These are phyloP conservation scores for rabbit (Oryctolagus cuniculus) DNA, from an alignment of 2,113 vertebrate genomes.

Conservation along the genomic window DNA sequence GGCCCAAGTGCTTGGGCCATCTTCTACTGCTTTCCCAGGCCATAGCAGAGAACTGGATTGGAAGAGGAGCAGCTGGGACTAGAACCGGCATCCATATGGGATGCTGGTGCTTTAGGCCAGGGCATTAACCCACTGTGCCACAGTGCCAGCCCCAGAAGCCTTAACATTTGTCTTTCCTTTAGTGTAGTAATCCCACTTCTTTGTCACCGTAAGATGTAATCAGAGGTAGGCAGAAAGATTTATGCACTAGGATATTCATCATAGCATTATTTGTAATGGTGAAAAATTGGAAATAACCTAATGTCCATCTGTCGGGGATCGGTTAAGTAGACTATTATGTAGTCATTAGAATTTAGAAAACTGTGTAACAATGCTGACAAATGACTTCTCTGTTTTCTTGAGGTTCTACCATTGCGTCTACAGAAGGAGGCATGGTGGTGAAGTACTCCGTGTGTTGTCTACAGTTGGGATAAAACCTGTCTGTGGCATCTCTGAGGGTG, in stretches of 20 bases:
- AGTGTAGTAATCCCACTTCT: background rate
- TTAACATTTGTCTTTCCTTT: background rate
- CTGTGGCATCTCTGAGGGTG: background rate
- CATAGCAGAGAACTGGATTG: too few species aligned
- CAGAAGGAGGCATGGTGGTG: background rate
- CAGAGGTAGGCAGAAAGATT: constrained; percentile 63
- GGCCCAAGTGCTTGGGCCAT: too few species aligned
- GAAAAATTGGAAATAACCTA: constrained; percentile 70
- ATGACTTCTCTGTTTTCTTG: background rate
- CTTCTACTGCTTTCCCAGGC: too few species aligned
- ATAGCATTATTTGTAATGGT: constrained; percentile 56
- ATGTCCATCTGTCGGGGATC: constrained; percentile 59
- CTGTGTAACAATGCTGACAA: constrained; percentile 50
- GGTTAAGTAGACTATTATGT: constrained; percentile 64
- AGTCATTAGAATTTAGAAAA: constrained; percentile 69
- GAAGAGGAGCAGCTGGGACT: too few species aligned
- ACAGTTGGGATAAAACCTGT: background rate
- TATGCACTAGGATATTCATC: constrained; percentile 40
- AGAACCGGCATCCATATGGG: too few species aligned
- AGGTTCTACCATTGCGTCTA: background rate
- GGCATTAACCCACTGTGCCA: too few species aligned
- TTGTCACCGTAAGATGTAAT: background rate
- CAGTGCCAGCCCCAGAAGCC: too few species aligned
- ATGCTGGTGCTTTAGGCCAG: too few species aligned
- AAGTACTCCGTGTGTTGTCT: background rate